Percentiles rank a stretch among this genome's conserved stretches.
phyloP scores from a whole-genome alignment of 2,113 vertebrate species.

The Puffinus mauretanicus region DNA sequence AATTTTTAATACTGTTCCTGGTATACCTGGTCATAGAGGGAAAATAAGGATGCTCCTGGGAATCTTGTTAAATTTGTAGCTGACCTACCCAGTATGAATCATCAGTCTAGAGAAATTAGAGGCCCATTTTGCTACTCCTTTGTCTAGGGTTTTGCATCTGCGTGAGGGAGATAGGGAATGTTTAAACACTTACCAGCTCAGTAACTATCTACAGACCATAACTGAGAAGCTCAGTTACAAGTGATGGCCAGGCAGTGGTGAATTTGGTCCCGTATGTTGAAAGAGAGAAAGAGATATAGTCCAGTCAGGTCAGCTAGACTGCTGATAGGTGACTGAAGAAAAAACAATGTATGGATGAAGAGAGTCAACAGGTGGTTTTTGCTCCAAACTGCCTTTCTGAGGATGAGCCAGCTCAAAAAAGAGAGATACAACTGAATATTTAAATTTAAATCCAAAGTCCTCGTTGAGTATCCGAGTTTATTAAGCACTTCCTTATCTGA shows the following conservation, averaged over 20 bases:
- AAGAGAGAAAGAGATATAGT: not conserved
- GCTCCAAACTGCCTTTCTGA: not conserved
- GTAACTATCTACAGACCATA: not conserved
- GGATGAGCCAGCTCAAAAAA: not conserved
- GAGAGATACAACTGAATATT: not conserved
- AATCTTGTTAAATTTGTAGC: constrained; percentile 10
- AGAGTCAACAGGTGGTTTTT: not conserved
- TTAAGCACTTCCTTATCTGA: not conserved
- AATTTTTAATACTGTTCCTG: constrained; percentile 32
- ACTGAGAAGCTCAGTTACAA: not conserved
- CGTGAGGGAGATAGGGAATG: not conserved
- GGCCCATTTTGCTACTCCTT: not conserved
- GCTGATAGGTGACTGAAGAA: not conserved
- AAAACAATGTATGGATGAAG: not conserved
- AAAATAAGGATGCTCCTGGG: constrained; percentile 2
- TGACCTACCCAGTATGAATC: not conserved
- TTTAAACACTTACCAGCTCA: not conserved
- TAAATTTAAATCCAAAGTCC: not conserved
- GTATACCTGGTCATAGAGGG: not conserved
- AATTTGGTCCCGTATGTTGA: not conserved
- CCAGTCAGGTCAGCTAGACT: not conserved
- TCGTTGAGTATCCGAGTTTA: not conserved
- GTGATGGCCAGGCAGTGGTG: not conserved
- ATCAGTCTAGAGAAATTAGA: constrained; percentile 10
- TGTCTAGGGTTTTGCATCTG: not conserved